phyloP scores from a whole-genome alignment of 2,888 invertebrate species.

The Scaptomyza flava region DNA sequence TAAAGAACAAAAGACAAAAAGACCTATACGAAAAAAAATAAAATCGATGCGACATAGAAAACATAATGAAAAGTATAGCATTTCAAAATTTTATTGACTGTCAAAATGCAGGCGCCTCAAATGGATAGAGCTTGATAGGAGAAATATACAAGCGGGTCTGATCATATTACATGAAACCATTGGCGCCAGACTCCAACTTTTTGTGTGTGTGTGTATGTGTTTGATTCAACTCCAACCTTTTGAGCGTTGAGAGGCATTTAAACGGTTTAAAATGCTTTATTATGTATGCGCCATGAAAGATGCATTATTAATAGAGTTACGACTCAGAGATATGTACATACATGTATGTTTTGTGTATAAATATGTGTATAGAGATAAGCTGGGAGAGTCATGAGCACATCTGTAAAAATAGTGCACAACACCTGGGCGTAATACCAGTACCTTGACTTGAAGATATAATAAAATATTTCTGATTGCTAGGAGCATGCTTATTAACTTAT shows the following conservation, averaged over 20 bases:
- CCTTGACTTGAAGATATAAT: conserved; percentile 16
- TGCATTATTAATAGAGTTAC: conserved; percentile 66
- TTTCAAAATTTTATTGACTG: conserved; percentile 81
- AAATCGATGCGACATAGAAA: conserved; percentile 63
- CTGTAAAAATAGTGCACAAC: conserved; percentile 79
- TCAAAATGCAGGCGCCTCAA: conserved; percentile 75
- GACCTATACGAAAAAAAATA: conserved; percentile 29
- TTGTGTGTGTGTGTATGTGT: conserved; percentile 3
- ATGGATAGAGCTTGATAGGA: conserved; percentile 41
- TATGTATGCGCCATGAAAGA: conserved; percentile 60
- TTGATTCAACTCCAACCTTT: conserved; percentile 34
- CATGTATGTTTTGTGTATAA: not conserved
- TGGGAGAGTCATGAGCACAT: conserved; percentile 65
- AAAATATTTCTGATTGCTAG: conserved; percentile 26
- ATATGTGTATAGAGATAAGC: not conserved
- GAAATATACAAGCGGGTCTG: conserved; percentile 46
- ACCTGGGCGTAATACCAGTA: conserved; percentile 43
- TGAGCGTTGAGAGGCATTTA: conserved; percentile 38
- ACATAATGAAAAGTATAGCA: conserved; percentile 73
- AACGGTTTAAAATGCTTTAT: conserved; percentile 64
- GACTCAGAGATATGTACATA: not conserved
- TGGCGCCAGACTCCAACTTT: conserved; percentile 49
- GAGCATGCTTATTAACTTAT: conserved; percentile 71
- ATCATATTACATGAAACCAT: conserved; percentile 54
- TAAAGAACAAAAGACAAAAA: conserved; percentile 51